Evolutionary conservation across 1,140 invertebrate species (phyloP), one percentile per base, ranked within the genome.

Genomic region (Drosophila neocordata): DNA sequence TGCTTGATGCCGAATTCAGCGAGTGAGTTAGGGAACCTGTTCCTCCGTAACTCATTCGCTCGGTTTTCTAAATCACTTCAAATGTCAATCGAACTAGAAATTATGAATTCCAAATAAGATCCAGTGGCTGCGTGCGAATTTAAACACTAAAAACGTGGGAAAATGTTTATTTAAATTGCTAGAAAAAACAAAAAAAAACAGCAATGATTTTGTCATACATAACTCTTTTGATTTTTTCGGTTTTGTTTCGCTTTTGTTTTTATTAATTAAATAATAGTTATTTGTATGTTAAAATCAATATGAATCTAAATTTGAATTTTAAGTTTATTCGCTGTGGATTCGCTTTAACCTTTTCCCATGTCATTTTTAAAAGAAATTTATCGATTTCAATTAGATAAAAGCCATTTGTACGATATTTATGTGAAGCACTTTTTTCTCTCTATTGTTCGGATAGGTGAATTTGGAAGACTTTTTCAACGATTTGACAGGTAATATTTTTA

Each of bases 211-310:
- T 69, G 79, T 66, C 81, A 84, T 81, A 79, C 80, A 84, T 79
- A 84, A 79, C 79, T 82, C 75, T 82, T 79, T 84, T 76, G 68
- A n/a, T 76, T 71, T 31, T 55, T 31, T 41, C 35, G 57, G 62
- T 53, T 27, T 27, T 18, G 60, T 51, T 65, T 70, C 61, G 71
- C 65, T 68, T 77, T 71, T 72, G 65, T 79, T 69, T 67, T 66
- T 87, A 88, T 87, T 88, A 83, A 89, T 88, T 88, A 78, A 83
- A 78, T 62, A 48, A 65, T 88, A 87, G 71, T 87, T 88, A 88
- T 82, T 88, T 88, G 76, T 88, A 82, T 87, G 71, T 69, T 88
- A 68, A 82, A 76, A 73, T 77, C 72, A 69, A 70, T 87, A 88
- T 88, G 76, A 78, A 75, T 75, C n/a, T 41, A 18, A 38, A 37